Base-by-base conservation (phyloP, 1,140 invertebrate genomes). In the Watersipora subatra region DNA sequence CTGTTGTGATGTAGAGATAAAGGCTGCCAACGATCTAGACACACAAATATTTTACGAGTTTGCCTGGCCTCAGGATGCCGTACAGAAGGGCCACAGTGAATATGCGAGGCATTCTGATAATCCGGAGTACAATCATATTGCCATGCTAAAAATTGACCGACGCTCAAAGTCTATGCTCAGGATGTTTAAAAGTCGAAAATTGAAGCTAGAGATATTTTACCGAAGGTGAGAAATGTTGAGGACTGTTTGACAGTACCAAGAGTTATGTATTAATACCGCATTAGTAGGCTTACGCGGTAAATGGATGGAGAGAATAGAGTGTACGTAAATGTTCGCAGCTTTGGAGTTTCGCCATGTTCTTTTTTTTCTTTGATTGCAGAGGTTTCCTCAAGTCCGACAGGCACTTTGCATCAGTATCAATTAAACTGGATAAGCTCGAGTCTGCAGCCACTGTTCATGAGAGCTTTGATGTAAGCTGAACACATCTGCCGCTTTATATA, bases 11-110 rank as follows among this genome's bases (percentile, higher is more conserved):
- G n/a, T n/a, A n/a, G n/a, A n/a, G n/a, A n/a, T n/a, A n/a, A n/a
- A n/a, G n/a, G 89, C 90, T 77, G 86, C 91, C 0, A 89, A 90
- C 74, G 91, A 96, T 68, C 84, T 93, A 59, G 92, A 97, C 73
- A 96, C 93, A 1, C 97, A 92, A 78, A 89, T 97, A 2, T 92
- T 88, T 76, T 90, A 89, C 72, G 92, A 96, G 76, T 92, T 97
- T 80, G 93, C 93, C 1, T 92, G 87, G 77, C 90, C 93, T 22
- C 69, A 90, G 84, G 93, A 97, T 67, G 85, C 86, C 71, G 86
- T 87, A 2, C 88, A 88, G 57, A 84, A 81, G 19, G 87, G 91
- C 67, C 86, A 87, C 74, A 93, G 91, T 1, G 79, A 82, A 46
- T 7, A 12, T 7, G 7, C 7, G 7, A 46, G n/a, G 34, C 34